These are phyloP conservation scores for Colistium nudipinnis DNA, from an alignment of 2,113 vertebrate genomes.

Conservation along the genomic window DNA sequence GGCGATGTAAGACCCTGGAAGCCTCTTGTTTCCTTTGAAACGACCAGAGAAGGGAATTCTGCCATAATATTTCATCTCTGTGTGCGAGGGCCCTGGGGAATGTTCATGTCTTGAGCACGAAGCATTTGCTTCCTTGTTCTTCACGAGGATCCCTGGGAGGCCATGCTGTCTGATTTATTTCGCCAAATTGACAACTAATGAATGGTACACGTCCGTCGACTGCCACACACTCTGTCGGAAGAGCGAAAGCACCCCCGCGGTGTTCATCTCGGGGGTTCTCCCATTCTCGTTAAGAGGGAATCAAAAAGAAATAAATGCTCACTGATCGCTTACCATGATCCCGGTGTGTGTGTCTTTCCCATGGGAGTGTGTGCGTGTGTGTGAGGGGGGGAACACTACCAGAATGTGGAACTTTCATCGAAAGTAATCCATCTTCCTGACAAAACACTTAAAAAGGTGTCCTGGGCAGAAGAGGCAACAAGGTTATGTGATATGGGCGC, in stretches of 20 bases:
- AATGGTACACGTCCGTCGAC: constrained; percentile 61
- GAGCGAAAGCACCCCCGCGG: constrained; percentile 49
- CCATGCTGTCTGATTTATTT: constrained; percentile 73
- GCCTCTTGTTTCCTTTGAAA: constrained; percentile 61
- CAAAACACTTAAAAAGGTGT: constrained; percentile 38
- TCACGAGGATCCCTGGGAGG: constrained; percentile 61
- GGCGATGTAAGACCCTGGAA: constrained; percentile 47
- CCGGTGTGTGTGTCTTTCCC: constrained; percentile 27
- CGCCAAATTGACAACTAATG: constrained; percentile 66
- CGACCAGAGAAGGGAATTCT: constrained; percentile 56
- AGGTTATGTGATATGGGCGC: constrained; percentile 19
- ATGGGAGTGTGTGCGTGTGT: background rate
- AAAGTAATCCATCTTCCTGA: constrained; percentile 36
- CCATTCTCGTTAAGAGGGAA: constrained; percentile 70
- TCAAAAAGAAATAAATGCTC: constrained; percentile 59
- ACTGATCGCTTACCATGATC: constrained; percentile 59
- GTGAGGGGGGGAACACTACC: background rate
- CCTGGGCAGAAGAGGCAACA: constrained; percentile 33
- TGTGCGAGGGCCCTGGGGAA: constrained; percentile 45
- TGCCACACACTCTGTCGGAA: constrained; percentile 48
- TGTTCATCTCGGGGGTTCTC: constrained; percentile 57
- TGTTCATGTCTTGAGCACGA: constrained; percentile 59
- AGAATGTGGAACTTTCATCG: constrained; percentile 32
- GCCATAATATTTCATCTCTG: constrained; percentile 52
- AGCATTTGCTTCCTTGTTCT: constrained; percentile 66